phyloP scores from a whole-genome alignment of 2,797 vertebrate species.

The Acestrorhynchus altus region DNA sequence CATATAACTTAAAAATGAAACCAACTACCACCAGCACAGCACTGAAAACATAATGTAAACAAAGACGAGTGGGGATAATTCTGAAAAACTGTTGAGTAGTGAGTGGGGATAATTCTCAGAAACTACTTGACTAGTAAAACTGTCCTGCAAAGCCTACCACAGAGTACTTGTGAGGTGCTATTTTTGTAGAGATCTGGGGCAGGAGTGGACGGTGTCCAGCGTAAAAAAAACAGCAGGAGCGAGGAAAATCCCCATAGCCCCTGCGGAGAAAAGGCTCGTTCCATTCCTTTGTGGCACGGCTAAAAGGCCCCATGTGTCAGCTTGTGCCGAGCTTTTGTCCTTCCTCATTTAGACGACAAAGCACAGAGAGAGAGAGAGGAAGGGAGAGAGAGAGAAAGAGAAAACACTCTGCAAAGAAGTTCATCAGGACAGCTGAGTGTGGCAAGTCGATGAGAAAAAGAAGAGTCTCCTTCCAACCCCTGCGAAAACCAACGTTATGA shows the following conservation, averaged over 20 bases:
- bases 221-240: constrained; percentile 14
- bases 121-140: too few species aligned
- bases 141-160: too few species aligned
- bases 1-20: too few species aligned
- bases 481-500: background rate
- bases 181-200: background rate
- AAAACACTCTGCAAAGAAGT: constrained; percentile 33
- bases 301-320: constrained; percentile 58
- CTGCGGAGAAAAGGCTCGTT: constrained; percentile 52
- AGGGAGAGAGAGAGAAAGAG: background rate
- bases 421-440: constrained; percentile 21
- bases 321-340: constrained; percentile 54
- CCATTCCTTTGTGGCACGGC: constrained; percentile 59
- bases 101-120: too few species aligned
- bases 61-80: too few species aligned
- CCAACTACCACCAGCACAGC: too few species aligned
- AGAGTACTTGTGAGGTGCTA: too few species aligned
- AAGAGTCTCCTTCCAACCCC: background rate
- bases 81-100: too few species aligned
- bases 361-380: background rate
- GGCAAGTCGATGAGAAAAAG: background rate
- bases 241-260: constrained; percentile 18
- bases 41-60: too few species aligned
- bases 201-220: background rate
- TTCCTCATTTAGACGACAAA: constrained; percentile 41